A percentile compares a stretch with the other conserved stretches of the same genome.
These are phyloP conservation scores for Eupithecia vulgata DNA, from an alignment of 2,888 invertebrate genomes.

Conservation along the genomic window DNA sequence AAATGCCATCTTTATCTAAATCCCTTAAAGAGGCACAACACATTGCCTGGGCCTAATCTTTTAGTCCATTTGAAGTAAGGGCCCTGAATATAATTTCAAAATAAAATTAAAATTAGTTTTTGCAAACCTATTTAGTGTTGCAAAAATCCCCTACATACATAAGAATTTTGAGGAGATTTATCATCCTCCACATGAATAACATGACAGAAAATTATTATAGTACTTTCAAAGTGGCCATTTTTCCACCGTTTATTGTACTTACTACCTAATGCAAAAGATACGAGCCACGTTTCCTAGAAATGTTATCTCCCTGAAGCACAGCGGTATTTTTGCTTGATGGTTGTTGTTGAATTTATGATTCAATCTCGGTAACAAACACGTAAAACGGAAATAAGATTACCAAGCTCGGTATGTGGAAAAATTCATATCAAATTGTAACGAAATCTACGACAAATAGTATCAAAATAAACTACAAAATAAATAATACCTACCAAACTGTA, in stretches of 20 bases:
- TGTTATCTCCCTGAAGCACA: constrained; percentile 8
- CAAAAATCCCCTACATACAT: too few species aligned
- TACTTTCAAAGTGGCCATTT: neutral
- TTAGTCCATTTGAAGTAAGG: neutral
- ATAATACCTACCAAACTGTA: too few species aligned
- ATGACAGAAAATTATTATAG: constrained; percentile 1
- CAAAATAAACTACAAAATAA: too few species aligned
- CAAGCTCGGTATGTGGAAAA: constrained; percentile 3
- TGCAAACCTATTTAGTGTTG: too few species aligned
- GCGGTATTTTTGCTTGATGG: constrained; percentile 10
- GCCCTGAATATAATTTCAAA: neutral
- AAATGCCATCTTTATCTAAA: neutral
- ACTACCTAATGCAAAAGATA: constrained; percentile 6
- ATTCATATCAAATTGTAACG: neutral
- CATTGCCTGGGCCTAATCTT: neutral
- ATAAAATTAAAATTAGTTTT: too few species aligned
- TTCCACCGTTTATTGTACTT: constrained; percentile 6
- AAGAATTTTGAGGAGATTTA: neutral
- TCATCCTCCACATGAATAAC: neutral
- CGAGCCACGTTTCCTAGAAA: neutral
- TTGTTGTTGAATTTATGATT: constrained; percentile 14
- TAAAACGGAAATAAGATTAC: constrained; percentile 12
- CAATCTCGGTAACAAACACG: constrained; percentile 10
- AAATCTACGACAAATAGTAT: too few species aligned
- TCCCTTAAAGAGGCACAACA: neutral